These are phyloP conservation scores for Anser cygnoides DNA, from an alignment of 2,113 vertebrate species.

Conservation along the genomic window DNA sequence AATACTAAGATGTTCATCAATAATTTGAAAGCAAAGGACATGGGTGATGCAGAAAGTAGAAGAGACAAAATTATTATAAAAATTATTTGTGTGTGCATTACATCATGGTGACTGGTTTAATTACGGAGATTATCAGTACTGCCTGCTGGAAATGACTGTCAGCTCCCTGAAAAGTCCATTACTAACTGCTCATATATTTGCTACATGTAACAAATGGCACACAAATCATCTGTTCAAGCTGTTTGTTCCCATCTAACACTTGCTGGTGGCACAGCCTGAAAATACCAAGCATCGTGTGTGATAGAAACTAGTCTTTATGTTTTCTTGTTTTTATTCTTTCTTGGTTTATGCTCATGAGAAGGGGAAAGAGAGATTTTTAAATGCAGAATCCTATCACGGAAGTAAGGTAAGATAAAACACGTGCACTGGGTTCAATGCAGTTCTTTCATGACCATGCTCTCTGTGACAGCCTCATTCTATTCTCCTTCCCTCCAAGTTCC, in stretches of 20 bases:
- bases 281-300: background rate
- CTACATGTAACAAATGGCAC: background rate
- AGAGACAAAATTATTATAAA: background rate
- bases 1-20: no score
- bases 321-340: background rate
- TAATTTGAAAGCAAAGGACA: background rate
- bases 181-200: background rate
- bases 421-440: background rate
- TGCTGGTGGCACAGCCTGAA: background rate
- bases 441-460: background rate
- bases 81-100: background rate
- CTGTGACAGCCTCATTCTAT: background rate
- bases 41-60: background rate
- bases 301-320: background rate
- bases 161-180: background rate
- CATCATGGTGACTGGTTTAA: background rate
- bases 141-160: background rate
- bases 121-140: background rate
- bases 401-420: background rate
- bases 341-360: background rate
- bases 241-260: background rate
- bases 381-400: background rate
- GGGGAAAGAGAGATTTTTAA: background rate
- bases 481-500: accelerated
- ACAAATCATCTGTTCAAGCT: background rate